Evolutionary conservation across 1,140 invertebrate species (phyloP).

Genomic region (Streblospio benedicti): DNA sequence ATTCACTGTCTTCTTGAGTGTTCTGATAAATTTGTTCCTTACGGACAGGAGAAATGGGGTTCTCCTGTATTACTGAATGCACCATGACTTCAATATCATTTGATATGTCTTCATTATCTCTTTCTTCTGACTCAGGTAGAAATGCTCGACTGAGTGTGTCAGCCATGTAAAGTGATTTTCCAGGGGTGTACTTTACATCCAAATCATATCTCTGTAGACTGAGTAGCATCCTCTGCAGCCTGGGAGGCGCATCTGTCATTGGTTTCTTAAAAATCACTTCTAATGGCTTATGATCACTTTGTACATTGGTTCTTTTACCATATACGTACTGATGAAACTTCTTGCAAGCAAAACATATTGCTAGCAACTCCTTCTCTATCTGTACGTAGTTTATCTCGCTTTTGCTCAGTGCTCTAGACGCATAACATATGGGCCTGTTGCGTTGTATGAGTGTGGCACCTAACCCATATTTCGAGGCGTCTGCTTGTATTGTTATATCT

Average conservation of each 20-base stretch:
- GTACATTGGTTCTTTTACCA: constrained; percentile 24
- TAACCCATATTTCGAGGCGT: constrained; percentile 33
- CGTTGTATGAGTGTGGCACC: constrained; percentile 46
- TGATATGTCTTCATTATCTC: not conserved
- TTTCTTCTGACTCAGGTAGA: not conserved
- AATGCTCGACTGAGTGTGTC: constrained; percentile 24
- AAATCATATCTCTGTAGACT: constrained; percentile 46
- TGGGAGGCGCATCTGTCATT: constrained; percentile 34
- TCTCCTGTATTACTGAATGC: too few relatives aligned
- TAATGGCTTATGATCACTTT: constrained; percentile 41
- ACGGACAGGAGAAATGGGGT: not conserved
- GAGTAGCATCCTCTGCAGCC: constrained; percentile 47
- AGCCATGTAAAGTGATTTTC: constrained; percentile 43
- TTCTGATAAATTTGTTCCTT: not conserved
- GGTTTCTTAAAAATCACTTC: constrained; percentile 44
- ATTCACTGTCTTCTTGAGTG: not conserved
- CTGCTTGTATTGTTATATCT: constrained; percentile 24
- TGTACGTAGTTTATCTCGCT: constrained; percentile 48
- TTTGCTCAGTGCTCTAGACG: constrained; percentile 41
- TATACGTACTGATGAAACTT: constrained; percentile 43
- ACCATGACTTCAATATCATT: not conserved
- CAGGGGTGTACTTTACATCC: constrained; percentile 37
- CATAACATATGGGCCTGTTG: constrained; percentile 44
- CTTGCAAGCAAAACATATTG: constrained; percentile 46
- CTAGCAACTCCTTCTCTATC: constrained; percentile 49